Evolutionary conservation across 2,797 vertebrate genomes (phyloP).

Genomic region (Australoheros facetus): DNA sequence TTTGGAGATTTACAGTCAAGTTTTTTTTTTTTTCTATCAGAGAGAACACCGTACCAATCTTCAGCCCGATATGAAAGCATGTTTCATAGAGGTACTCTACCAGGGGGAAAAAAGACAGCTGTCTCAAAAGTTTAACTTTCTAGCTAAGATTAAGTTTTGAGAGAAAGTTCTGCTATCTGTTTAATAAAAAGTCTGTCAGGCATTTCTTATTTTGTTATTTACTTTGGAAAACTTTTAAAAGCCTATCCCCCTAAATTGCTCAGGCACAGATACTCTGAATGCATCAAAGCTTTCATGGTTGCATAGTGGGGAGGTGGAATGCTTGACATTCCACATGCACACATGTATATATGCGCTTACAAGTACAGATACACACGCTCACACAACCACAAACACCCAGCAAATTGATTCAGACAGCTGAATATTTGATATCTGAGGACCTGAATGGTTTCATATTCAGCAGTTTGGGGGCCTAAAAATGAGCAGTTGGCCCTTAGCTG

Average conservation of each 20-base stretch:
- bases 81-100: constrained; percentile 67
- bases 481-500: constrained; percentile 66
- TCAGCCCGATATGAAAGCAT: constrained; percentile 69
- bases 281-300: constrained; percentile 77
- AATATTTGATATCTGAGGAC: constrained; percentile 77
- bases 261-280: constrained; percentile 75
- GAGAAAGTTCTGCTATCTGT: constrained; percentile 66
- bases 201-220: constrained; percentile 75
- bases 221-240: constrained; percentile 76
- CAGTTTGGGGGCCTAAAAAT: constrained; percentile 66
- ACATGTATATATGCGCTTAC: constrained; percentile 38
- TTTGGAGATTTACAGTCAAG: constrained; percentile 78
- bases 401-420: constrained; percentile 73
- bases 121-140: constrained; percentile 67
- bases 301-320: constrained; percentile 51
- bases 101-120: constrained; percentile 55
- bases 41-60: constrained; percentile 71
- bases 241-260: constrained; percentile 75
- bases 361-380: constrained; percentile 16
- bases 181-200: constrained; percentile 67
- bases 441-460: constrained; percentile 75
- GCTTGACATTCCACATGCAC: constrained; percentile 57
- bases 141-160: constrained; percentile 58
- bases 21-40: constrained; percentile 70
- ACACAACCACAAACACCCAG: constrained; percentile 55